Evolutionary conservation across 2,113 vertebrate genomes (phyloP).

Genomic region (Silurus asotus): DNA sequence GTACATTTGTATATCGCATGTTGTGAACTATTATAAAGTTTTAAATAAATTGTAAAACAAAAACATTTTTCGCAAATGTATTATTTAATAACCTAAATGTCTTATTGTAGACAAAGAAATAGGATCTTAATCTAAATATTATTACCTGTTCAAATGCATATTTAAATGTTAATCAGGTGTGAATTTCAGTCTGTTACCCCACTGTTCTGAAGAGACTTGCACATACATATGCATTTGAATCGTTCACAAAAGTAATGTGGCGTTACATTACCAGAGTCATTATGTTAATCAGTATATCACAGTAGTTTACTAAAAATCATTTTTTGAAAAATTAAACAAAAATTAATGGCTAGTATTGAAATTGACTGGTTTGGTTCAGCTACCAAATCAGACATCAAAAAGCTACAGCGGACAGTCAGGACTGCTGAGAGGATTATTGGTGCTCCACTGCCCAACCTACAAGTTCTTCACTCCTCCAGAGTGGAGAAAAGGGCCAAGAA

Average conservation of each 20-base stretch:
- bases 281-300: not conserved
- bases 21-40: constrained; percentile 55
- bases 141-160: not conserved
- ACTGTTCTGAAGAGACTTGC: not conserved
- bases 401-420: no score
- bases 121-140: no score
- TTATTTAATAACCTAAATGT: not conserved
- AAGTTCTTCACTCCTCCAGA: no score
- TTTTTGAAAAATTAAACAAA: no score
- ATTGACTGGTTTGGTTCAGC: no score
- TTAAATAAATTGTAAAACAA: constrained; percentile 63
- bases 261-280: not conserved
- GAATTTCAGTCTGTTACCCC: not conserved
- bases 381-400: no score
- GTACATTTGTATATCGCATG: constrained; percentile 71
- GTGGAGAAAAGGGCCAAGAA: no score
- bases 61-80: not conserved
- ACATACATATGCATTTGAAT: not conserved
- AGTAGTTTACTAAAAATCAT: not conserved
- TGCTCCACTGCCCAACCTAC: no score
- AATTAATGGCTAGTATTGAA: no score
- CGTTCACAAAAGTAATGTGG: not conserved
- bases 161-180: not conserved
- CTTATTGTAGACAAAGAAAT: no score
- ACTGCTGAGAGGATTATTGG: no score